Evolutionary conservation across 2,888 invertebrate species (phyloP).

Genomic region (Neoaliturus tenellus): DNA sequence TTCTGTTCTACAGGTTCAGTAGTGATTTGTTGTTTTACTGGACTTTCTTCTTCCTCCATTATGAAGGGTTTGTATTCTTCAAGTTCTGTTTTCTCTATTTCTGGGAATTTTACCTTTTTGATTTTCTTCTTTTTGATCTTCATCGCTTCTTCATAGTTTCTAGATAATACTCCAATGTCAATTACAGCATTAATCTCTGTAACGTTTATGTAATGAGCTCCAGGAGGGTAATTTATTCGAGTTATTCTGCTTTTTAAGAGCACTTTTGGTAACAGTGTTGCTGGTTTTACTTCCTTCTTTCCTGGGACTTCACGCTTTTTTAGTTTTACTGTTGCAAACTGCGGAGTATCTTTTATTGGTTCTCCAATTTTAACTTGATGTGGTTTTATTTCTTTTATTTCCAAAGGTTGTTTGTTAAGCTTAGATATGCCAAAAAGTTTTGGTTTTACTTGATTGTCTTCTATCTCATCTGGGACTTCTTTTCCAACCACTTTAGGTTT

Average conservation of each 20-base stretch:
- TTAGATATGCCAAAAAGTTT: constrained; percentile 3
- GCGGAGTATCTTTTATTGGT: constrained; percentile 63
- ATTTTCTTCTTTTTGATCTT: constrained; percentile 71
- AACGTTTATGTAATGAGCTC: constrained; percentile 62
- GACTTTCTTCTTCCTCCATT: neutral
- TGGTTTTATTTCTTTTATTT: constrained; percentile 64
- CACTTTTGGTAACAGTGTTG: constrained; percentile 62
- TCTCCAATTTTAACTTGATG: constrained; percentile 63
- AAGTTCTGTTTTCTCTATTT: constrained; percentile 71
- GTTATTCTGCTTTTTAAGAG: constrained; percentile 65
- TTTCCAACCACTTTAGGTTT: no score
- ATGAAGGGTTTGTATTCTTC: constrained; percentile 70
- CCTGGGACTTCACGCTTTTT: constrained; percentile 62
- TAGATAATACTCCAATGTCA: constrained; percentile 73
- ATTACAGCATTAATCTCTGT: constrained; percentile 60
- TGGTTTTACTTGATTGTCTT: constrained; percentile 55
- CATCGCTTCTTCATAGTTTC: constrained; percentile 74
- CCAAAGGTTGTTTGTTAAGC: constrained; percentile 59
- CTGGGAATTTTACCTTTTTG: constrained; percentile 69
- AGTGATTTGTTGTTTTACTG: constrained; percentile 70
- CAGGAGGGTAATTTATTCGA: constrained; percentile 65
- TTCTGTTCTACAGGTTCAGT: constrained; percentile 71
- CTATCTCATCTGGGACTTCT: constrained; percentile 14
- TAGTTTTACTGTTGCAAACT: constrained; percentile 64
- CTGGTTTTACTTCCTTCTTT: constrained; percentile 63